These are phyloP conservation scores for Caranx melampygus DNA, from an alignment of 2,113 vertebrate genomes.

Conservation along the genomic window DNA sequence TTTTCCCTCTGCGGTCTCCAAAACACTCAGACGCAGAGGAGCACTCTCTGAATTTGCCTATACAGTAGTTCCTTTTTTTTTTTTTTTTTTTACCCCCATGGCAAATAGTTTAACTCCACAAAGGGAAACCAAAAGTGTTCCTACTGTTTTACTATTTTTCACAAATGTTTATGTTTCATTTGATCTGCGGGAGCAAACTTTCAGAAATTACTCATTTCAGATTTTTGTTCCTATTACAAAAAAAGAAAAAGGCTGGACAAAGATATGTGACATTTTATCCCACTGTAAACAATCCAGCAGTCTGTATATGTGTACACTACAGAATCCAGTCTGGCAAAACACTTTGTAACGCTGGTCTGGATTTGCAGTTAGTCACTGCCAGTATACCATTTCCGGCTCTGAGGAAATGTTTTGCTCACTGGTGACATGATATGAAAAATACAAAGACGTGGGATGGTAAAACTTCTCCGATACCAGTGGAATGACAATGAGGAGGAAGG, in stretches of 20 bases:
- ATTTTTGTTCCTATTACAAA: conserved; percentile 22
- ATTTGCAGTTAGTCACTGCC: conserved; percentile 78
- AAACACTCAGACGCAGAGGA: conserved; percentile 35
- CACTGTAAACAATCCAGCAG: conserved; percentile 54
- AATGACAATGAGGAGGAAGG: conserved; percentile 27
- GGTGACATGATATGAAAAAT: conserved; percentile 73
- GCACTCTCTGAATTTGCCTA: conserved; percentile 31
- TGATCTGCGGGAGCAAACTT: conserved; percentile 11
- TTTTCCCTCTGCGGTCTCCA: conserved; percentile 42
- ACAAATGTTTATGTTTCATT: not conserved
- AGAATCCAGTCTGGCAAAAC: conserved; percentile 78
- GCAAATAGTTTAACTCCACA: not conserved
- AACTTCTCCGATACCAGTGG: conserved; percentile 47
- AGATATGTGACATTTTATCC: conserved; percentile 48
- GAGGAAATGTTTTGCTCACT: conserved; percentile 73
- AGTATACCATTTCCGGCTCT: conserved; percentile 78
- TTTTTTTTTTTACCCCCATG: conserved; percentile 11
- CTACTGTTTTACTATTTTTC: conserved; percentile 1
- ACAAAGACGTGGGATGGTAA: conserved; percentile 55
- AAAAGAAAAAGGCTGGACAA: not conserved
- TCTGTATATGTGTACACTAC: conserved; percentile 38
- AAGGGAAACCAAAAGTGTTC: conserved; percentile 11
- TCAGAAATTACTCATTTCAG: conserved; percentile 30
- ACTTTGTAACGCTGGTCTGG: conserved; percentile 75
- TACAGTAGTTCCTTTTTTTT: not conserved